Evolutionary conservation across 2,797 vertebrate genomes (phyloP), one percentile per base, ranked within the genome.

Genomic region (Sebastiscus albofasciatus): DNA sequence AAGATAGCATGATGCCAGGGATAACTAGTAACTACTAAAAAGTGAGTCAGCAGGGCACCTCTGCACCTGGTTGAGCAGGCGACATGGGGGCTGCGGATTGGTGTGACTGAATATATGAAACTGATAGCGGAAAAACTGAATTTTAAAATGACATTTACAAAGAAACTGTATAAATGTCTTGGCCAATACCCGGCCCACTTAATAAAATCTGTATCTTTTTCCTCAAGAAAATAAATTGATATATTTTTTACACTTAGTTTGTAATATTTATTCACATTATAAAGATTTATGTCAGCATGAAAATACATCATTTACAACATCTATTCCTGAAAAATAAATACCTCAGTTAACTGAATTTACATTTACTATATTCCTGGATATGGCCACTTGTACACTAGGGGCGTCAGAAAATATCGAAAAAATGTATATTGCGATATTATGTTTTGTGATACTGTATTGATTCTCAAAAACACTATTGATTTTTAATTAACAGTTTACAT

Each of bases 391-490:
- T 49, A 49, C 7, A 3, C 16, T 18, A 49, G 16, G 1, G 46
- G 1, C 20, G 18, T 49, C 16, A 49, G 18, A 49, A 49, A 49
- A 49, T 49, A 49, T 49, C 0, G 3, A 46, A 49, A 49, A 49
- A 18, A 18, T 18, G 7, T 0, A 49, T 49, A 49, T 46, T 0
- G 42, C 0, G 18, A 49, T 49, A 0, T 49, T 49, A 8, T 20
- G 46, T 49, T 49, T 49, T 20, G 46, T 49, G 46, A 49, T 20
- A 8, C 46, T 49, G 42, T 46, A 46, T 46, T 46, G 42, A 46
- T 46, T 46, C 42, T 46, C 0, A 46, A 46, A 46, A 46, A 46
- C 36, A 13, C 16, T 46, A 16, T 20, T 20, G 46, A 49, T 49
- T 49, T 49, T 49, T 20, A 20, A 49, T 49, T 0, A 20, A 49